phyloP scores from a whole-genome alignment of 2,888 invertebrate genomes.

The Lasioglossum marginatum region DNA sequence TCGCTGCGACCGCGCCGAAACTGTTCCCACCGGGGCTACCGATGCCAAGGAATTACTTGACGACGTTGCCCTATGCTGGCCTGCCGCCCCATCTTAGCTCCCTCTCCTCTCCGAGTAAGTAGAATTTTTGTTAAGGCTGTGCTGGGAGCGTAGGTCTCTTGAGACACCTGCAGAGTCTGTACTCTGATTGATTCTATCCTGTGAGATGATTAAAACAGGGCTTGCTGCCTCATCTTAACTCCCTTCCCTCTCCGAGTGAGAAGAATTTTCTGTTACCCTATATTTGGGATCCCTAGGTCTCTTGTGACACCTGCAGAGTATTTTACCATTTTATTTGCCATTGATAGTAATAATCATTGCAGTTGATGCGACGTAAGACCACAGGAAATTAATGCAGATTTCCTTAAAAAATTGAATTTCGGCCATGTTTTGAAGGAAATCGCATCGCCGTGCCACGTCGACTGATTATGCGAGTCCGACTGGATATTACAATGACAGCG shows the following conservation, averaged over 20 bases:
- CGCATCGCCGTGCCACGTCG: neutral
- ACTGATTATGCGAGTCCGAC: constrained; percentile 31
- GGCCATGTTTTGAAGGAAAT: neutral
- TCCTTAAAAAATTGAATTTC: neutral
- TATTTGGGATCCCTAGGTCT: too few species aligned
- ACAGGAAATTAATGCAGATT: neutral
- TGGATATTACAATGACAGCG: constrained; percentile 51
- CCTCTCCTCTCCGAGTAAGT: constrained; percentile 83
- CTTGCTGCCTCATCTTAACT: constrained; percentile 87
- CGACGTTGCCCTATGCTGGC: constrained; percentile 86
- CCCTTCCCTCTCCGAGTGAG: constrained; percentile 83
- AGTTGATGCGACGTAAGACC: neutral
- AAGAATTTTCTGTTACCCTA: constrained; percentile 9
- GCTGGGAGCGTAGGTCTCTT: too few species aligned
- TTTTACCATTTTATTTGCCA: too few species aligned
- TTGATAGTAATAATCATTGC: too few species aligned
- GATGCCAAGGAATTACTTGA: constrained; percentile 87
- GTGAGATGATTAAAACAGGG: constrained; percentile 52
- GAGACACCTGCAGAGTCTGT: too few species aligned
- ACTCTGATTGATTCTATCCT: neutral
- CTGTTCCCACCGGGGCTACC: constrained; percentile 87
- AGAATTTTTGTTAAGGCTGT: neutral
- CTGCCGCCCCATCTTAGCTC: constrained; percentile 87
- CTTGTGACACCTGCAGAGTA: too few species aligned
- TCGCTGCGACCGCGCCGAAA: constrained; percentile 87